Percentiles rank a stretch among this genome's conserved stretches.
These are phyloP conservation scores for Drosophila nigrodunni DNA, from an alignment of 1,140 invertebrate genomes.

Conservation along the genomic window DNA sequence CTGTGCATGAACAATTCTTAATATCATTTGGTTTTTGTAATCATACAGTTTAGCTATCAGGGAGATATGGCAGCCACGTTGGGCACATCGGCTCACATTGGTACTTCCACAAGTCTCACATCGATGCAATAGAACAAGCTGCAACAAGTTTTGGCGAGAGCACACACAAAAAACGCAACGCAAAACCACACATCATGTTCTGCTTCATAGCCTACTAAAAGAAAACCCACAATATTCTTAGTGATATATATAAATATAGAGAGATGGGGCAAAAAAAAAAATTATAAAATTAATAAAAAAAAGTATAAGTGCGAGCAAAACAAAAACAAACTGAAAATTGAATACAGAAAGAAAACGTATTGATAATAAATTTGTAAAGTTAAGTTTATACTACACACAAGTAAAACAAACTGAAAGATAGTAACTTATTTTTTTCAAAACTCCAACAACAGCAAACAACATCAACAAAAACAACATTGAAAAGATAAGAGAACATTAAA, in stretches of 20 bases:
- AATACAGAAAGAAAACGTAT: slow-evolving; percentile 19
- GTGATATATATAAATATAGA: slow-evolving; percentile 58
- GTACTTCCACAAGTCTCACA: slow-evolving; percentile 83
- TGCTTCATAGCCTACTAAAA: slow-evolving; percentile 62
- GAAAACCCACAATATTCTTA: slow-evolving; percentile 63
- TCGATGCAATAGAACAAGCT: slow-evolving; percentile 84
- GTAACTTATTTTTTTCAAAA: slow-evolving; percentile 74
- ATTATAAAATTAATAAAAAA: slow-evolving; percentile 43
- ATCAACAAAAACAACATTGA: slow-evolving; percentile 19
- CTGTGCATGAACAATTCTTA: neutral
- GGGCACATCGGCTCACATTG: slow-evolving; percentile 84
- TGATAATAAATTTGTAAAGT: slow-evolving; percentile 62
- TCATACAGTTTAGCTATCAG: slow-evolving; percentile 88
- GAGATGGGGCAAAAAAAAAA: slow-evolving; percentile 61
- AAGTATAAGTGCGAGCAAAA: slow-evolving; percentile 35
- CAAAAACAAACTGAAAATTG: slow-evolving; percentile 37
- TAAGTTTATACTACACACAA: slow-evolving; percentile 65
- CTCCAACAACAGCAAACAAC: slow-evolving; percentile 43
- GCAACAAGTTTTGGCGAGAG: slow-evolving; percentile 35
- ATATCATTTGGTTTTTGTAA: neutral
- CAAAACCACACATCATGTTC: slow-evolving; percentile 67
- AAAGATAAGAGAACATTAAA: slow-evolving; percentile 27
- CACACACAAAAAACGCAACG: slow-evolving; percentile 41
- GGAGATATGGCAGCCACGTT: slow-evolving; percentile 86
- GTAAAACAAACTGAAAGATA: slow-evolving; percentile 71